Evolutionary conservation across 2,888 invertebrate genomes (phyloP), one percentile per base, ranked within the genome.

Genomic region (Ormyrus rosae): DNA sequence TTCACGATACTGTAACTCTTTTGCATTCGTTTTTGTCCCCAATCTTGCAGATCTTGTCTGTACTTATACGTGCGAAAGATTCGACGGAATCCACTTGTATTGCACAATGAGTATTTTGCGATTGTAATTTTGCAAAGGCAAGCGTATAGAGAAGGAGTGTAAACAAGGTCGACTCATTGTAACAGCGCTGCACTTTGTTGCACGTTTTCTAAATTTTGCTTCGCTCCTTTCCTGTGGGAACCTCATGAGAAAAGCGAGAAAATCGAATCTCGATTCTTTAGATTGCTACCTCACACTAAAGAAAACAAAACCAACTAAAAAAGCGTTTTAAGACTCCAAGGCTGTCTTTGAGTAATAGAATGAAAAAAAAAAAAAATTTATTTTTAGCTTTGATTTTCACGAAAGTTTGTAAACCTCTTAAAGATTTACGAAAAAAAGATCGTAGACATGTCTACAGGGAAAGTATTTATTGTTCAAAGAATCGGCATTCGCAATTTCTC

Each of bases 91-190:
- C 34, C 34, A 34, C 34, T 71, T 60, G 46, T 13, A 45, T 77
- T 77, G 63, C 70, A 64, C 63, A 77, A 77, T 5, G 13, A 64
- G 56, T n/a, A 10, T 50, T 64, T 63, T 70, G 56, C 69, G 61
- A 56, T 63, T 70, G 63, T 70, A 77, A 70, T 64, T 70, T 76
- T 63, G n/a, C 45, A 51, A 7, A 75, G 68, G 48, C 11, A n/a
- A 63, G 53, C 51, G 60, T 9, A 46, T 65, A 50, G 9, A 61
- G 45, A 13, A 58, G 56, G 34, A 34, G 51, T 55, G 67, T 45
- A 13, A 63, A 56, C 34, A 34, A 34, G 34, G 34, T 34, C 34
- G 34, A 34, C 34, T 34, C 34, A 34, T 34, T 34, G 34, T 34
- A 34, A 34, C 34, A 34, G 34, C 34, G 34, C 34, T 34, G 34